These are phyloP conservation scores for Sphaerophoria rueppellii DNA, from an alignment of 2,888 invertebrate species.

Conservation along the genomic window DNA sequence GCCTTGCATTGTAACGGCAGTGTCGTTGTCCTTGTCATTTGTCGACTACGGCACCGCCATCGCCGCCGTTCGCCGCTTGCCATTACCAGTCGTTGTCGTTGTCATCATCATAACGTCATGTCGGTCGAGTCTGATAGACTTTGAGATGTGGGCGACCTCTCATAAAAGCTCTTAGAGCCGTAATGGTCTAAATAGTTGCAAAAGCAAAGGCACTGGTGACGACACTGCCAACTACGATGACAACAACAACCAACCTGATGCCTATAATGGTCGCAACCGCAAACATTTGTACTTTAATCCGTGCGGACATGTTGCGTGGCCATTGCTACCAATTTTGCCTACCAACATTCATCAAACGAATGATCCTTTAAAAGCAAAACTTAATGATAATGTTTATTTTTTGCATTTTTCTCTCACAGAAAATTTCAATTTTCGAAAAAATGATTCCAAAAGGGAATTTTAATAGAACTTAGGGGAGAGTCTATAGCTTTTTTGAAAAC, in stretches of 20 bases:
- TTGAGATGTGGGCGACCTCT: slow-evolving; percentile 57
- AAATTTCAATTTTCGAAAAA: background rate
- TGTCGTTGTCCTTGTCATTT: background rate
- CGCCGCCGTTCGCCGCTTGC: background rate
- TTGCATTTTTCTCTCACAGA: background rate
- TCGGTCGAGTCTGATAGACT: slow-evolving; percentile 49
- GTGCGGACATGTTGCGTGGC: slow-evolving; percentile 60
- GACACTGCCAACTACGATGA: slow-evolving; percentile 14
- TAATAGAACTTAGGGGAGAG: too few relatives aligned
- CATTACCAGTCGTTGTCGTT: background rate
- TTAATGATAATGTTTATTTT: slow-evolving; percentile 30
- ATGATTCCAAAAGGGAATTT: background rate
- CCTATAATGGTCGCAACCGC: slow-evolving; percentile 35
- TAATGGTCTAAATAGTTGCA: slow-evolving; percentile 4
- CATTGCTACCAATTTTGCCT: slow-evolving; percentile 30
- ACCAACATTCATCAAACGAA: slow-evolving; percentile 27
- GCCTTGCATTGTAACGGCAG: background rate
- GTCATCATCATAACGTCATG: background rate
- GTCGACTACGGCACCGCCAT: background rate
- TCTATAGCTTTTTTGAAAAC: too few relatives aligned
- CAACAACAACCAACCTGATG: slow-evolving; percentile 42
- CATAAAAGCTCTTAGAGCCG: slow-evolving; percentile 44
- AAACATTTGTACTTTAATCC: slow-evolving; percentile 68
- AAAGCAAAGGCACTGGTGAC: slow-evolving; percentile 8
- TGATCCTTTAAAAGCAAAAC: slow-evolving; percentile 30